Conservation (phyloP, 2,888 invertebrate species). For the Drosophila cognata region DNA sequence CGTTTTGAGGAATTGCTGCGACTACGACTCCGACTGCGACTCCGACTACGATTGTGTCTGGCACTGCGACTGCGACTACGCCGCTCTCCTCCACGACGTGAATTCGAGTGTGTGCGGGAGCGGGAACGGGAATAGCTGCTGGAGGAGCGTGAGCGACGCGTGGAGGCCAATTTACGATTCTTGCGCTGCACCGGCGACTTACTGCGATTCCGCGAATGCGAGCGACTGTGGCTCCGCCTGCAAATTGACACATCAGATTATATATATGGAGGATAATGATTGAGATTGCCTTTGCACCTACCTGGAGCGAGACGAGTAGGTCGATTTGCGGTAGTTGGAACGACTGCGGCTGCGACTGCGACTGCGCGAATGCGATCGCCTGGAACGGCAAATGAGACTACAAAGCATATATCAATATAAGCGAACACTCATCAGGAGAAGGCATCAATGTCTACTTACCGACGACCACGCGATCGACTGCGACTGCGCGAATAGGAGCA, state of each 20-base stretch:
- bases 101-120: conserved; percentile 66
- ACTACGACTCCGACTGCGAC: conserved; percentile 48
- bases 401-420: conserved; percentile 3
- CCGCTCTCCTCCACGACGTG: conserved; percentile 53
- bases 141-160: conserved; percentile 82
- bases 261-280: neutral
- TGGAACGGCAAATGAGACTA: conserved; percentile 68
- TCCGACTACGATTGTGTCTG: conserved; percentile 42
- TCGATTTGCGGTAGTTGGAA: conserved; percentile 75
- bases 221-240: conserved; percentile 80
- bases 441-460: conserved; percentile 51
- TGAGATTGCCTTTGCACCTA: conserved; percentile 10
- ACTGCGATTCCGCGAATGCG: conserved; percentile 79
- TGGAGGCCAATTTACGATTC: conserved; percentile 82
- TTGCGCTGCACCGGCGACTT: conserved; percentile 68
- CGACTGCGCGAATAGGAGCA: conserved; percentile 69
- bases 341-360: conserved; percentile 70
- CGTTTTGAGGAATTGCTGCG: conserved; percentile 58
- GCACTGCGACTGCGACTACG: conserved; percentile 35
- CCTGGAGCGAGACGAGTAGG: conserved; percentile 78
- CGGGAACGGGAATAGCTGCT: conserved; percentile 73
- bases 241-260: conserved; percentile 9
- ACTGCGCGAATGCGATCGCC: conserved; percentile 67
- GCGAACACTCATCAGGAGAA: neutral
- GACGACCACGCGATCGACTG: conserved; percentile 77